Conservation (phyloP, 2,113 vertebrate species). For the Furnarius figulus region DNA sequence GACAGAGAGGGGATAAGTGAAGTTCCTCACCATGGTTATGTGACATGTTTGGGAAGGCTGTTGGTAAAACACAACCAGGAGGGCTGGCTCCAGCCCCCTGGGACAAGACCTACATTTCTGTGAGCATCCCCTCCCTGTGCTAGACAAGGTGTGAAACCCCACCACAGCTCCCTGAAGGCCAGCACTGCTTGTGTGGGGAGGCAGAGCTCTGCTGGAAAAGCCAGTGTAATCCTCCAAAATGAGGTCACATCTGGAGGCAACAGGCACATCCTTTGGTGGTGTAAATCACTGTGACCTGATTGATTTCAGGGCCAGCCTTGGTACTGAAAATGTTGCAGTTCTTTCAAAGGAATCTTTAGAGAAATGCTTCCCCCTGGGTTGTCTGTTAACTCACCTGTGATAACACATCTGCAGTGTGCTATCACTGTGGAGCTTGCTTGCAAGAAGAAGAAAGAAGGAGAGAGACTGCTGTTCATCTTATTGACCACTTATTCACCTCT, state of each 20-base stretch:
- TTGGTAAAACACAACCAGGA: neutral
- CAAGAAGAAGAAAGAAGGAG: neutral
- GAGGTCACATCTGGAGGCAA: neutral
- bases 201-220: neutral
- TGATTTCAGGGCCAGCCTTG: neutral
- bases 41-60: neutral
- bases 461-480: constrained; percentile 57
- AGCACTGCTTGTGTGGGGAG: neutral
- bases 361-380: neutral
- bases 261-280: neutral
- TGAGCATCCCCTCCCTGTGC: neutral
- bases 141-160: neutral
- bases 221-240: neutral
- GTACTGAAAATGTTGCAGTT: neutral
- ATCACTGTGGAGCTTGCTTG: neutral
- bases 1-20: neutral
- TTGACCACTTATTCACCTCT: constrained; percentile 68
- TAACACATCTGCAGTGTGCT: neutral
- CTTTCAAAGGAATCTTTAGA: neutral
- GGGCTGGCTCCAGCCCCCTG: neutral
- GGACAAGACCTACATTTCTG: neutral
- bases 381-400: constrained; percentile 10
- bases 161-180: neutral
- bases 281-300: neutral
- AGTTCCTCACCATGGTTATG: neutral